phyloP scores from a whole-genome alignment of 2,888 invertebrate genomes.

The Auanema freiburgensis region DNA sequence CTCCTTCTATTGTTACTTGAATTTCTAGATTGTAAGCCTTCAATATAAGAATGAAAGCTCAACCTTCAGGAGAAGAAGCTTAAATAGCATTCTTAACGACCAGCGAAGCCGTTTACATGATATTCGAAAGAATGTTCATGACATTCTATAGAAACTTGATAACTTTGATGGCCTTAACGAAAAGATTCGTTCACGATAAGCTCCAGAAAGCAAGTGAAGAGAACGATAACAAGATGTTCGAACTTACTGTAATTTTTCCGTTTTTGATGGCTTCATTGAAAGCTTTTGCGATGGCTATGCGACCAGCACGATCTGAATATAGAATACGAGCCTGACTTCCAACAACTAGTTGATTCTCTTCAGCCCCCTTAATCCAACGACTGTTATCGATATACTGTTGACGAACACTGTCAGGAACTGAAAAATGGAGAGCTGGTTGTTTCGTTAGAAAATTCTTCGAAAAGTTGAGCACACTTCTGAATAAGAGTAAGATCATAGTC shows the following conservation, averaged over 20 bases:
- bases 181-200: conserved; percentile 1
- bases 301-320: conserved; percentile 71
- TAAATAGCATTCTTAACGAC: no score
- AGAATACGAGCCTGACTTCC: conserved; percentile 69
- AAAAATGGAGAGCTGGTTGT: no score
- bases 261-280: conserved; percentile 69
- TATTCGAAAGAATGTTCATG: no score
- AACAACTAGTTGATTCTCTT: conserved; percentile 69
- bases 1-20: background rate
- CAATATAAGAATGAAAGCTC: no score
- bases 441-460: background rate
- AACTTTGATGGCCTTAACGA: conserved; percentile 7
- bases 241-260: conserved; percentile 36
- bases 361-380: conserved; percentile 71
- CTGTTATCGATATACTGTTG: conserved; percentile 72
- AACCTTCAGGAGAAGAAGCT: no score
- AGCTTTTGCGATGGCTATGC: conserved; percentile 69
- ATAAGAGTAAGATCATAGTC: no score
- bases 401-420: conserved; percentile 67
- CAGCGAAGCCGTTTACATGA: no score
- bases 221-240: background rate
- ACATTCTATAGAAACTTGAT: background rate
- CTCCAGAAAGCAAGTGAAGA: background rate
- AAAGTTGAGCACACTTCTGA: background rate
- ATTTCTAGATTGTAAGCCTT: no score